Evolutionary conservation across 2,113 vertebrate species (phyloP).

Genomic region (Manacus vitellinus): DNA sequence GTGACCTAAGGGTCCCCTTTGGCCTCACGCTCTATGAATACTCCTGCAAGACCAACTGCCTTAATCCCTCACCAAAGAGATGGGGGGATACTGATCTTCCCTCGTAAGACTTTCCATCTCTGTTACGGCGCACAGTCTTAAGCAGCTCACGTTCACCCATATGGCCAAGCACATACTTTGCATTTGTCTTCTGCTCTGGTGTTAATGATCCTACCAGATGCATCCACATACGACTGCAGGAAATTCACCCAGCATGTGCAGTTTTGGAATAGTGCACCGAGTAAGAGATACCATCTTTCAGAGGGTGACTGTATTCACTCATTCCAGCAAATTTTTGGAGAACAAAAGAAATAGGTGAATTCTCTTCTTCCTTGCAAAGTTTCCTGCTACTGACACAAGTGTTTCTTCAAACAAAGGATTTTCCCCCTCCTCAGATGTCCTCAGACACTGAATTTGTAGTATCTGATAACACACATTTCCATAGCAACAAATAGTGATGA

Average conservation of each 20-base stretch:
- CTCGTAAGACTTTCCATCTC: slow-evolving; percentile 67
- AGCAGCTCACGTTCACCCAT: slow-evolving; percentile 65
- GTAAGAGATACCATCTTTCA: background rate
- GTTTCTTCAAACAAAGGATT: slow-evolving; percentile 27
- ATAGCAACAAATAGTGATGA: slow-evolving; percentile 66
- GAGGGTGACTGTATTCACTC: background rate
- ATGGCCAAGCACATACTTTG: slow-evolving; percentile 62
- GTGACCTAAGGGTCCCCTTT: slow-evolving; percentile 36
- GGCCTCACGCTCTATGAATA: slow-evolving; percentile 28
- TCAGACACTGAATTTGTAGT: slow-evolving; percentile 31
- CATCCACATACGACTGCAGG: slow-evolving; percentile 36
- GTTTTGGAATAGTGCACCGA: background rate
- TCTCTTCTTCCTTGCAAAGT: background rate
- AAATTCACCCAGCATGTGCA: slow-evolving; percentile 38
- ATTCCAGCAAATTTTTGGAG: background rate
- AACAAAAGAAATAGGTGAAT: slow-evolving; percentile 1
- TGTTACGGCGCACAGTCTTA: slow-evolving; percentile 39
- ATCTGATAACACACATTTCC: slow-evolving; percentile 62
- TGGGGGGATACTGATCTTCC: slow-evolving; percentile 43
- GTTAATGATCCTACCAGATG: slow-evolving; percentile 68
- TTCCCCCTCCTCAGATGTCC: slow-evolving; percentile 35
- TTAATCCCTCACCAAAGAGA: slow-evolving; percentile 60
- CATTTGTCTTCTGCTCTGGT: slow-evolving; percentile 63
- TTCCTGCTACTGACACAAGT: background rate
- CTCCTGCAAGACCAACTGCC: slow-evolving; percentile 55